Evolutionary conservation across 2,797 vertebrate genomes (phyloP), one percentile per base, ranked within the genome.

Genomic region (Acrossocheilus fasciatus): DNA sequence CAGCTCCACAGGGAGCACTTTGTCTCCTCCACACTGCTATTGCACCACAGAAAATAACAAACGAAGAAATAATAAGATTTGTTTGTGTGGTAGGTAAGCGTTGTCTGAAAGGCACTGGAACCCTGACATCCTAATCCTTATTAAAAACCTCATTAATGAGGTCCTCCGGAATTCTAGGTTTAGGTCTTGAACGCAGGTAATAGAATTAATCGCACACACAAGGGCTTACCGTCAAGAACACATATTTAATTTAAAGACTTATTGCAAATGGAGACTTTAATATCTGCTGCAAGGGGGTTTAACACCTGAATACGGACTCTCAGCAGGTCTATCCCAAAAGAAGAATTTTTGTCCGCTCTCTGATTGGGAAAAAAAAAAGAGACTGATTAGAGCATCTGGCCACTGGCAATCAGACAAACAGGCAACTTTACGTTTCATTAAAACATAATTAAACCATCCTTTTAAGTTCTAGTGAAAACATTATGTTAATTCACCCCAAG

Each of bases 361-460:
- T 59, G 86, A 72, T 83, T 89, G 83, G 50, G 41, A 4, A 64
- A 30, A 9, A 6, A 80, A 64, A 82, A 50, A 64, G 39, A 89
- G 68, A 57, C 66, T 85, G 82, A 91, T 89, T 87, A 85, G 81
- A 79, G 70, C 85, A 86, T 84, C 85, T 87, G 69, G 82, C 85
- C 85, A 86, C 85, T 52, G 54, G 85, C 83, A 70, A 76, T 84
- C 77, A 88, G 87, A 87, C 26, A 82, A 85, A 89, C 86, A 90
- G 20, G 85, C 76, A 34, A 87, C 80, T 87, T 88, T 89, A 87
- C 20, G 77, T 90, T 90, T 88, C 83, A 90, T 89, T 91, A 90
- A 89, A 90, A 86, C 85, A 81, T 83, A 88, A 91, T 91, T 91
- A 90, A 91, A 85, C 85, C 74, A 79, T 87, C 81, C 82, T 88